phyloP scores from a whole-genome alignment of 2,888 invertebrate species.

The Harpagoxenus sublaevis region DNA sequence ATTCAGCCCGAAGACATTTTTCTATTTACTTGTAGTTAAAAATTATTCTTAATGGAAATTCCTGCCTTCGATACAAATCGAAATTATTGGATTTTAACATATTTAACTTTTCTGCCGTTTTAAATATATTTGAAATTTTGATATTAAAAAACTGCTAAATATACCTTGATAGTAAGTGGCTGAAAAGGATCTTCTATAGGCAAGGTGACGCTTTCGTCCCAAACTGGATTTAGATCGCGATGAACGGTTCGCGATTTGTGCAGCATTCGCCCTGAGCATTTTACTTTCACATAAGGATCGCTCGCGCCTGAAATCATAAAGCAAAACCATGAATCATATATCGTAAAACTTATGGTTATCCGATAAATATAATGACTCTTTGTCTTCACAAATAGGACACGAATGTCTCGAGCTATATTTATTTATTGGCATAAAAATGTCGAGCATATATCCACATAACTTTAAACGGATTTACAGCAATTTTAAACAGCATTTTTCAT shows the following conservation, averaged over 20 bases:
- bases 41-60: neutral
- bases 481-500: neutral
- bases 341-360: neutral
- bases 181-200: slow-evolving; percentile 96
- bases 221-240: slow-evolving; percentile 98
- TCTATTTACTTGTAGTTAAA: too few species aligned
- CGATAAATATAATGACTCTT: neutral
- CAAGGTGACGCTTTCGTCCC: slow-evolving; percentile 98
- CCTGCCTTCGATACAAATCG: neutral
- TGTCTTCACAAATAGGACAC: neutral
- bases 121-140: neutral
- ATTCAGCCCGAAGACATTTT: too few species aligned
- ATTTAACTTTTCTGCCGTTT: neutral
- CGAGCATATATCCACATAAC: neutral
- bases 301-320: slow-evolving; percentile 92
- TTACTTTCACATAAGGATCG: slow-evolving; percentile 99
- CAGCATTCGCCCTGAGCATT: slow-evolving; percentile 93
- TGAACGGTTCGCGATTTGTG: slow-evolving; percentile 98
- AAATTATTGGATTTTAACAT: neutral
- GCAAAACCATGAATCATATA: neutral
- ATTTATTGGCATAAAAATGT: neutral
- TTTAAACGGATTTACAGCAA: neutral
- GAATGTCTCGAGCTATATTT: neutral
- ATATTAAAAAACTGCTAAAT: neutral
- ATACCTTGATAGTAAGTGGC: slow-evolving; percentile 94